Conservation (phyloP, 2,797 vertebrate species). For the Fistularia tabacaria region DNA sequence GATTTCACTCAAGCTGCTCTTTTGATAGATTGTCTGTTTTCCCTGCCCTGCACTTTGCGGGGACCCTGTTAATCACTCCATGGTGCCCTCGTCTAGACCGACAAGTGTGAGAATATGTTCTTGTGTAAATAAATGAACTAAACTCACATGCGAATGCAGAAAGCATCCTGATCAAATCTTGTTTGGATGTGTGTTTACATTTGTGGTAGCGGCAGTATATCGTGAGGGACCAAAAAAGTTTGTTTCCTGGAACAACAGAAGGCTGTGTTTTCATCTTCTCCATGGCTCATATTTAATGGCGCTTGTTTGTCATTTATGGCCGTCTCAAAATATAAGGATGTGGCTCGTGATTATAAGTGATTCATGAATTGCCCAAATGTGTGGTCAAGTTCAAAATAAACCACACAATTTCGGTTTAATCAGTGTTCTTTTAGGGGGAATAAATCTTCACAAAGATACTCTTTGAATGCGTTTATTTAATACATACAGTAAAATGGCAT, state of each 20-base stretch:
- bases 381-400: constrained; percentile 36
- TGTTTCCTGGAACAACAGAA: constrained; percentile 47
- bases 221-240: constrained; percentile 59
- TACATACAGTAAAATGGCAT: constrained; percentile 22
- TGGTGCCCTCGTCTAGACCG: too few species aligned
- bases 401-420: constrained; percentile 46
- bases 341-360: constrained; percentile 27
- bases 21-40: constrained; percentile 31
- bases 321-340: constrained; percentile 49
- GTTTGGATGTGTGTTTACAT: constrained; percentile 60
- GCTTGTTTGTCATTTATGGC: constrained; percentile 57
- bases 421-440: constrained; percentile 46
- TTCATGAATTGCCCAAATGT: constrained; percentile 39
- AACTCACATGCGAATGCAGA: constrained; percentile 36
- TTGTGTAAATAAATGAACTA: constrained; percentile 40
- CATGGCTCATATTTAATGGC: constrained; percentile 44
- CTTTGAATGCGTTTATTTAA: constrained; percentile 38
- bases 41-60: constrained; percentile 18
- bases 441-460: constrained; percentile 49
- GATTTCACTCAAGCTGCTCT: constrained; percentile 34
- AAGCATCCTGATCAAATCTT: constrained; percentile 53
- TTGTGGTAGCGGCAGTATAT: constrained; percentile 51
- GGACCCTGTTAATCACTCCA: constrained; percentile 2
- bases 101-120: too few species aligned
- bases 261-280: constrained; percentile 32